These are phyloP conservation scores for Hypomesus transpacificus DNA, from an alignment of 2,113 vertebrate genomes.

Conservation along the genomic window DNA sequence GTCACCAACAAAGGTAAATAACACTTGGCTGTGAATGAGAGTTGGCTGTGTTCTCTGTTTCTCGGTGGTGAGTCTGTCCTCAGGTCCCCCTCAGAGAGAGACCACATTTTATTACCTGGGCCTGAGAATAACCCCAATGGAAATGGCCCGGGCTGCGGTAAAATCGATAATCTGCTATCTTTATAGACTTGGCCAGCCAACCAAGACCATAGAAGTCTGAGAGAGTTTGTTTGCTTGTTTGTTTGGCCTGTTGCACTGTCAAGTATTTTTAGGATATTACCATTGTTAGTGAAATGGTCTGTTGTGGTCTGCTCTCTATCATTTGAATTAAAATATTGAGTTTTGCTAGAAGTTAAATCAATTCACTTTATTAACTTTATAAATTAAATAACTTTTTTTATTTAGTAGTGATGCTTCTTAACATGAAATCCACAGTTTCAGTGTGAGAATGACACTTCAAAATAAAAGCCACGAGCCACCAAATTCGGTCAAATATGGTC, in stretches of 20 bases:
- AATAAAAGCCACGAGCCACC: too few relatives aligned
- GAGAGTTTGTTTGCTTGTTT: slow-evolving; percentile 17
- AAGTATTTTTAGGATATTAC: not conserved
- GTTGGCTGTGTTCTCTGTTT: slow-evolving; percentile 17
- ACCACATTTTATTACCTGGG: slow-evolving; percentile 33
- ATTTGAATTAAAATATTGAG: too few relatives aligned
- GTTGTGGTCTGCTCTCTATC: too few relatives aligned
- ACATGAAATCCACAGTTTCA: too few relatives aligned
- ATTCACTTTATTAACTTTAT: too few relatives aligned
- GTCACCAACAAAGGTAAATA: slow-evolving; percentile 68
- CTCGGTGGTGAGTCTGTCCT: slow-evolving; percentile 25
- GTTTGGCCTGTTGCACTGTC: slow-evolving; percentile 7
- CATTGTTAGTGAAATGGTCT: not conserved
- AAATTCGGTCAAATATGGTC: too few relatives aligned
- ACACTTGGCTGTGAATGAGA: slow-evolving; percentile 54
- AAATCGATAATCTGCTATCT: slow-evolving; percentile 45
- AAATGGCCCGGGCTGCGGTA: slow-evolving; percentile 26
- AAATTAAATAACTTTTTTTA: too few relatives aligned
- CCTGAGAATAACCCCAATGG: slow-evolving; percentile 22
- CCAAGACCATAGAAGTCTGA: slow-evolving; percentile 16
- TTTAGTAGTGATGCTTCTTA: too few relatives aligned
- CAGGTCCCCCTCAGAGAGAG: slow-evolving; percentile 29
- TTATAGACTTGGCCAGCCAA: slow-evolving; percentile 12
- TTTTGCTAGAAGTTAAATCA: too few relatives aligned
- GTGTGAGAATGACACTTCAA: too few relatives aligned